Evolutionary conservation across 2,113 vertebrate species (phyloP), one percentile per base, ranked within the genome.

Genomic region (Dicaeum eximium): DNA sequence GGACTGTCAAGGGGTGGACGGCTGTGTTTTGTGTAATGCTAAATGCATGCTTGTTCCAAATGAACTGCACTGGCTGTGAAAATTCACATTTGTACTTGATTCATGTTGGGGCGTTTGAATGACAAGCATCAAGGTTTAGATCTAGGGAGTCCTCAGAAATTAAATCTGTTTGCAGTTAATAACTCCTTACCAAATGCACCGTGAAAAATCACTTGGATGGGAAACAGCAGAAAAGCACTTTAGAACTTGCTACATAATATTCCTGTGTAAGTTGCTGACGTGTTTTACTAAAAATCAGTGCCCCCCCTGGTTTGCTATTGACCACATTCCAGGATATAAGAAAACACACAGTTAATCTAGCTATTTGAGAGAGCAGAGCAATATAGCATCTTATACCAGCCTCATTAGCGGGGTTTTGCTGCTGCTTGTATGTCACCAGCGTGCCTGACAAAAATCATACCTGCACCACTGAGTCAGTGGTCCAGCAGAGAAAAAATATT

Each of bases 101-200:
- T 96, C 92, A 77, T 64, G 56, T 62, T 38, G 47, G 64, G 72
- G 30, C 8, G 0, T 79, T 92, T 95, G 86, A 96, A 89, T 83
- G 95, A 95, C 95, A 97, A 94, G 90, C 70, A 54, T 74, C 0
- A 38, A 38, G 21, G 73, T 92, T 93, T n/a, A 81, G 88, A 92
- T 61, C 72, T 85, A 79, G 74, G 47, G 93, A 86, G 90, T 64
- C 77, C 81, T 91, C 87, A 91, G 90, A 65, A 83, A 78, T 92
- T 81, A 91, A 94, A 93, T 96, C 95, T 97, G 96, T 81, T 94
- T 94, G 94, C 92, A 95, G 89, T 93, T 97, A 96, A 91, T 96
- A 96, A 97, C 88, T 96, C 92, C 73, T 77, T 48, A 87, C 67
- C 64, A 93, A 95, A 93, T 1, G 3, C 86, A 92, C 92, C 19